These are phyloP conservation scores for Macrobrachium rosenbergii DNA, from an alignment of 1,140 invertebrate genomes.

Conservation along the genomic window DNA sequence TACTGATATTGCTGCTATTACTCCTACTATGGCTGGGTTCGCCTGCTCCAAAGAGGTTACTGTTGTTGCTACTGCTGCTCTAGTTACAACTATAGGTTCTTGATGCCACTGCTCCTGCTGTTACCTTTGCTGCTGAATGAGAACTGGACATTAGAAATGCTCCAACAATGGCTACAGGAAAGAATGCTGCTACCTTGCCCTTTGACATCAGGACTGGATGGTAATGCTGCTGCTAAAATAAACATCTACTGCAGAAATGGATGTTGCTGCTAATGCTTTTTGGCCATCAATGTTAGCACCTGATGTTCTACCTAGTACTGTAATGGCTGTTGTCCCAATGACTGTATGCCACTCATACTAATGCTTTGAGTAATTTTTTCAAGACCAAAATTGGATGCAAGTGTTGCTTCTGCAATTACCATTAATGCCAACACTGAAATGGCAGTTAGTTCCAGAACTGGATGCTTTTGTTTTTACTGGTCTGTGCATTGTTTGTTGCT, in stretches of 20 bases:
- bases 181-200: too few relatives aligned
- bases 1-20: constrained; percentile 9
- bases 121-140: neutral
- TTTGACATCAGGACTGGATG: neutral
- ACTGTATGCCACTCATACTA: neutral
- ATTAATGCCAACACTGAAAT: too few relatives aligned
- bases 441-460: too few relatives aligned
- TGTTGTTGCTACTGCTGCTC: constrained; percentile 8
- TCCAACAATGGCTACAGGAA: neutral
- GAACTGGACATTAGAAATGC: neutral
- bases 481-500: too few relatives aligned
- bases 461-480: too few relatives aligned
- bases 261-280: too few relatives aligned
- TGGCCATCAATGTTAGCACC: neutral
- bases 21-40: neutral
- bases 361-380: neutral
- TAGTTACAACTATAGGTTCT: neutral
- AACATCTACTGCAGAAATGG: too few relatives aligned
- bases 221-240: neutral
- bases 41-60: neutral
- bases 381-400: constrained; percentile 40
- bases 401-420: constrained; percentile 17
- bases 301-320: neutral
- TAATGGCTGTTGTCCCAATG: neutral
- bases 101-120: constrained; percentile 8